Evolutionary conservation across 2,797 vertebrate species (phyloP).

Genomic region (Kryptolebias ocellatus): DNA sequence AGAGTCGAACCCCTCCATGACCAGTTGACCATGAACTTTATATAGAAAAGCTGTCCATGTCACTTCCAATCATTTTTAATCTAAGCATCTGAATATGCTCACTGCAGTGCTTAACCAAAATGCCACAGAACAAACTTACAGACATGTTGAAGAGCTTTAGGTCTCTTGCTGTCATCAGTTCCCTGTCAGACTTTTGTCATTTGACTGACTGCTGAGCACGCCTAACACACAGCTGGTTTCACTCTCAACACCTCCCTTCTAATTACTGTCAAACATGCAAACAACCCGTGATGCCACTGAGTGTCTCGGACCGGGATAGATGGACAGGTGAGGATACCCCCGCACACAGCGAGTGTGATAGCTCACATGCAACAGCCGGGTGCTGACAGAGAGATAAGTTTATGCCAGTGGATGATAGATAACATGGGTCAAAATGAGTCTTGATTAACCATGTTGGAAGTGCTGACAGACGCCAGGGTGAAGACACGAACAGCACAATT

Average conservation of each 20-base stretch:
- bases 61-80: slow-evolving; percentile 36
- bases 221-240: slow-evolving; percentile 64
- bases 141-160: slow-evolving; percentile 49
- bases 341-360: slow-evolving; percentile 44
- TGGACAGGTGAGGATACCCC: slow-evolving; percentile 71
- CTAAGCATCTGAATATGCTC: slow-evolving; percentile 26
- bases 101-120: slow-evolving; percentile 17
- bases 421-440: slow-evolving; percentile 32
- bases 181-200: slow-evolving; percentile 38
- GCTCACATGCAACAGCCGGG: slow-evolving; percentile 49
- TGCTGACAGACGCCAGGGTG: slow-evolving; percentile 18
- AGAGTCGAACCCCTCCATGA: slow-evolving; percentile 23
- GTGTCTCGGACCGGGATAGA: slow-evolving; percentile 52
- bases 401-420: slow-evolving; percentile 53
- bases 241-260: slow-evolving; percentile 59
- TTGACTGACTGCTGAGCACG: slow-evolving; percentile 39
- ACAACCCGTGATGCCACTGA: slow-evolving; percentile 46
- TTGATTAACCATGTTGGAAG: slow-evolving; percentile 29
- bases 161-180: slow-evolving; percentile 41
- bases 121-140: slow-evolving; percentile 26
- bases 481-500: slow-evolving; percentile 2
- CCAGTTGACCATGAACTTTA: slow-evolving; percentile 25
- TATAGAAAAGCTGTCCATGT: slow-evolving; percentile 37
- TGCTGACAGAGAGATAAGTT: slow-evolving; percentile 72
- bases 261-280: slow-evolving; percentile 70